Conservation (phyloP, 1,140 invertebrate genomes). For the Calosoma granatense region DNA sequence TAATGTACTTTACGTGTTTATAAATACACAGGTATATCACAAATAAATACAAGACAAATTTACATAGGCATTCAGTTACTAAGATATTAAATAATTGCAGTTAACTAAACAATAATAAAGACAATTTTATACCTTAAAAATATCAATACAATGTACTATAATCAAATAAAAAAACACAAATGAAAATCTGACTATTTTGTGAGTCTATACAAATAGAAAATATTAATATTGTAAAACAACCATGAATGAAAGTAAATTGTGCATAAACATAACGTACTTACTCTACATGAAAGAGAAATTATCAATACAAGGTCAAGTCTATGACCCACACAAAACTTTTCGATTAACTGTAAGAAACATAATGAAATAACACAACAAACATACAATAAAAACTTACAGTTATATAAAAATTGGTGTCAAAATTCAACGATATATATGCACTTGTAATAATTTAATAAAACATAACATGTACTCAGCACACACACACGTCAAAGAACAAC, state of each 20-base stretch:
- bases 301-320: slow-evolving; percentile 6
- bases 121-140: background rate
- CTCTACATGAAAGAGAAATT: slow-evolving; percentile 2
- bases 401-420: background rate
- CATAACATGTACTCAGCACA: background rate
- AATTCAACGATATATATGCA: background rate
- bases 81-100: background rate
- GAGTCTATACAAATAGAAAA: too few relatives aligned
- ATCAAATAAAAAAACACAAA: background rate
- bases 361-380: background rate
- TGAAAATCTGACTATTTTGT: background rate
- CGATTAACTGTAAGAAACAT: background rate
- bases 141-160: background rate
- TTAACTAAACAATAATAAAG: background rate
- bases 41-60: too few relatives aligned
- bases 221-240: background rate
- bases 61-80: too few relatives aligned
- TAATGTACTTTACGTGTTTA: too few relatives aligned
- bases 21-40: too few relatives aligned
- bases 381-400: background rate
- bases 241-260: slow-evolving; percentile 4
- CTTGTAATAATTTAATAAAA: background rate
- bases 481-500: slow-evolving; percentile 3
- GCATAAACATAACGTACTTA: background rate
- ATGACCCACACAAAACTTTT: background rate